Evolutionary conservation across 2,888 invertebrate species (phyloP).

Genomic region (Drosophila sordidapex): DNA sequence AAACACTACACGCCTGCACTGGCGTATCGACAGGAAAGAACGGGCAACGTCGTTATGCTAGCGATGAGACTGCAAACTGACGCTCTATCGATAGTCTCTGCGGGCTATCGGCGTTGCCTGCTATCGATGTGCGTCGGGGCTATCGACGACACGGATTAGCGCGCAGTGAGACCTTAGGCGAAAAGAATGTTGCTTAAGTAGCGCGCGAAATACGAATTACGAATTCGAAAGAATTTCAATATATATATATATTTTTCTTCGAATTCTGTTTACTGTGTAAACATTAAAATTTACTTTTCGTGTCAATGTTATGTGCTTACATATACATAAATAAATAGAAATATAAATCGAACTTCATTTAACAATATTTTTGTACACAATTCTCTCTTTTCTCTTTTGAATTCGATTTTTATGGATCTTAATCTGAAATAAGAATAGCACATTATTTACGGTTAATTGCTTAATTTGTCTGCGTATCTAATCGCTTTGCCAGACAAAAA

Average conservation of each 20-base stretch:
- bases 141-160: background rate
- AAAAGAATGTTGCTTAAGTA: background rate
- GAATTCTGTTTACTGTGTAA: background rate
- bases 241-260: background rate
- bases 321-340: too few relatives aligned
- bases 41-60: constrained; percentile 58
- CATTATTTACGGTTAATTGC: constrained; percentile 28
- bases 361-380: background rate
- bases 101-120: background rate
- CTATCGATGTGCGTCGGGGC: background rate
- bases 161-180: constrained; percentile 1
- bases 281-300: background rate
- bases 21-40: constrained; percentile 94
- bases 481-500: constrained; percentile 16
- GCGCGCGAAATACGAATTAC: constrained; percentile 1
- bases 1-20: constrained; percentile 94
- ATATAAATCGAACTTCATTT: background rate
- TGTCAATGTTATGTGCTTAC: background rate
- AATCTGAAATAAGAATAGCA: background rate
- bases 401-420: constrained; percentile 3
- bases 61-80: constrained; percentile 29
- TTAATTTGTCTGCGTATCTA: constrained; percentile 24
- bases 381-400: background rate
- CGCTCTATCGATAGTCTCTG: constrained; percentile 20
- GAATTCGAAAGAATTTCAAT: background rate